Evolutionary conservation across 2,113 vertebrate species (phyloP), one percentile per base, ranked within the genome.

Genomic region (Synchiropus splendidus): DNA sequence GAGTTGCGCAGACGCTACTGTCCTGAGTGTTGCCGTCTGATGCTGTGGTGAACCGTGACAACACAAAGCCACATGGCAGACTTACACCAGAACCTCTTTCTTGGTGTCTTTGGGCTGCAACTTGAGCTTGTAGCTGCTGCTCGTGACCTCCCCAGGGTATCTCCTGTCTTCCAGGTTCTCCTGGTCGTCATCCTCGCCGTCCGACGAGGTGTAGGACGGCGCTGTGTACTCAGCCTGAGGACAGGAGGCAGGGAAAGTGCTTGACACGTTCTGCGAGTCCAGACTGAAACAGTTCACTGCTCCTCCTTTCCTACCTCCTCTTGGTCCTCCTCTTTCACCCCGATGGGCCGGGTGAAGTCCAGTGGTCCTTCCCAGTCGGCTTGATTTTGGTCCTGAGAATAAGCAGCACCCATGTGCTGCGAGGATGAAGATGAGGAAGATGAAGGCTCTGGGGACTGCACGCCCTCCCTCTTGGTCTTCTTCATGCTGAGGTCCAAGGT

Each of bases 401-500:
- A 86, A 61, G 87, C 69, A 48, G 82, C 83, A 58, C 57, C 72
- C 64, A 88, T 75, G 77, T 85, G 12, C 83, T 92, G 86, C 81
- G 84, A 84, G 33, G 83, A 84, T 14, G 82, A 75, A 12, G 81
- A 83, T 0, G 80, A 81, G 11, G 83, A 83, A 0, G 82, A 82
- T 10, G 83, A 81, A 31, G 85, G 77, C 0, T 97, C 94, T 0
- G 91, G 86, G 51, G 91, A 88, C 61, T 85, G 88, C 67, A 89
- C 52, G 1, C 83, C 87, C 5, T 95, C 92, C 31, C 83, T 83
- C 48, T 88, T 90, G 50, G 86, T 85, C 30, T 91, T 97, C 78
- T 90, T 94, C 89, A 98, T 96, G 72, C 95, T 99, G 63, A 99
- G 82, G 68, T 99, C 94, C 73, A 99, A 78, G 12, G 95, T 98